Percentiles rank a stretch among this genome's conserved stretches.
Evolutionary conservation across 2,888 invertebrate genomes (phyloP).

Genomic region (Stramonita haemastoma): DNA sequence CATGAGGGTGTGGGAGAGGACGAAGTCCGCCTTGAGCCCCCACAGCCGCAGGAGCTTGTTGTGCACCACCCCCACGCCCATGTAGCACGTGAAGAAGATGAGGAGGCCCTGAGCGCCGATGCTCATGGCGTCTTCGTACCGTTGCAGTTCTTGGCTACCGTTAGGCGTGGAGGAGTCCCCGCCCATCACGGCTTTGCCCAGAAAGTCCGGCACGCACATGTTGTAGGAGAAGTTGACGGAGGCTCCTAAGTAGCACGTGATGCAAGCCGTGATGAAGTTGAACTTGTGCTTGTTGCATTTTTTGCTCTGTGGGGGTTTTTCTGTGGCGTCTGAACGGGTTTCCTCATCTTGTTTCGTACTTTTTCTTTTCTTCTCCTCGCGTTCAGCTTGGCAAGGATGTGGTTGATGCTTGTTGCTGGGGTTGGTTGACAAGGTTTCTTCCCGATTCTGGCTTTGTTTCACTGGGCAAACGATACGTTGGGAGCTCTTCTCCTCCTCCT

Average conservation of each 20-base stretch:
- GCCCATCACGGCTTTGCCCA: background rate
- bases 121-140: conserved; percentile 8
- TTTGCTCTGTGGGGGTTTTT: too few relatives aligned
- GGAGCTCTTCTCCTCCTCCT: too few relatives aligned
- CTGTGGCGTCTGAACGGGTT: background rate
- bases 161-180: background rate
- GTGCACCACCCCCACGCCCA: background rate
- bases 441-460: background rate
- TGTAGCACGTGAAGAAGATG: background rate
- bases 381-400: background rate
- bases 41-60: background rate
- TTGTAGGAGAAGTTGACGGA: background rate
- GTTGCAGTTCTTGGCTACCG: background rate
- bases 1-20: background rate
- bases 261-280: background rate
- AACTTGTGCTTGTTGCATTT: background rate
- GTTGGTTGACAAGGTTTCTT: background rate
- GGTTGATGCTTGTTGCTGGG: background rate
- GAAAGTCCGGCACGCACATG: conserved; percentile 1
- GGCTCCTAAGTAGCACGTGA: background rate
- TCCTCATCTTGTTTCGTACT: background rate
- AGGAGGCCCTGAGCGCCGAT: background rate
- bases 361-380: background rate
- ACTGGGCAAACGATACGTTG: too few relatives aligned
- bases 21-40: background rate